A percentile compares a stretch with the other conserved stretches of the same genome.
phyloP scores from a whole-genome alignment of 2,888 invertebrate species.

The Chrysina gloriosa region DNA sequence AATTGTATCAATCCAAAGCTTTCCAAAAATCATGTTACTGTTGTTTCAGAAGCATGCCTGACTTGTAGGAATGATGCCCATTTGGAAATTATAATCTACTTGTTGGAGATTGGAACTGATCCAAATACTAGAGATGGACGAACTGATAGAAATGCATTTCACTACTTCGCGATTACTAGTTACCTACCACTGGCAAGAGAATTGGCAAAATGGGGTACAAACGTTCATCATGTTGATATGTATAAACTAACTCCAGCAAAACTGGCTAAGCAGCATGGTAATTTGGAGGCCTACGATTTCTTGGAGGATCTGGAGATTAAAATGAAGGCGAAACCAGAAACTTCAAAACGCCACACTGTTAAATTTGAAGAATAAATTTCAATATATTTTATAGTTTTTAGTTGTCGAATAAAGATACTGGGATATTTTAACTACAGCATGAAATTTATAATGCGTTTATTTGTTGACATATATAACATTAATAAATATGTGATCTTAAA shows the following conservation, averaged over 20 bases:
- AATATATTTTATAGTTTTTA: background rate
- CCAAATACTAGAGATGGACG: constrained; percentile 63
- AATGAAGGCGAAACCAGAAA: background rate
- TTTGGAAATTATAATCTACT: constrained; percentile 61
- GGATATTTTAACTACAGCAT: background rate
- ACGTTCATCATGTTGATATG: constrained; percentile 60
- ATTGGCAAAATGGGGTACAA: constrained; percentile 63
- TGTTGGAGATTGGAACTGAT: constrained; percentile 62
- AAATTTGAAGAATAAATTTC: background rate
- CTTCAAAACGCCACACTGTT: too few species aligned
- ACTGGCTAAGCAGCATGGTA: constrained; percentile 57
- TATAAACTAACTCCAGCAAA: constrained; percentile 64
- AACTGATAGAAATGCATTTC: constrained; percentile 66
- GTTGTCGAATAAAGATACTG: background rate
- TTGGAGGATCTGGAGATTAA: constrained; percentile 18
- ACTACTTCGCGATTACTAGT: constrained; percentile 68
- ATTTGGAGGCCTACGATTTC: constrained; percentile 37
- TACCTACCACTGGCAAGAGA: constrained; percentile 62
- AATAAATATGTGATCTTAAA: constrained; percentile 51
- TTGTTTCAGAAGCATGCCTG: constrained; percentile 51
- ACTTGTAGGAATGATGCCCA: constrained; percentile 61
- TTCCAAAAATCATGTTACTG: background rate
- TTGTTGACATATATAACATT: constrained; percentile 44
- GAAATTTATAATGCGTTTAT: constrained; percentile 40
- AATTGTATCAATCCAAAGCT: too few species aligned